phyloP scores from a whole-genome alignment of 2,797 vertebrate species.

The Pangasius krempfi region DNA sequence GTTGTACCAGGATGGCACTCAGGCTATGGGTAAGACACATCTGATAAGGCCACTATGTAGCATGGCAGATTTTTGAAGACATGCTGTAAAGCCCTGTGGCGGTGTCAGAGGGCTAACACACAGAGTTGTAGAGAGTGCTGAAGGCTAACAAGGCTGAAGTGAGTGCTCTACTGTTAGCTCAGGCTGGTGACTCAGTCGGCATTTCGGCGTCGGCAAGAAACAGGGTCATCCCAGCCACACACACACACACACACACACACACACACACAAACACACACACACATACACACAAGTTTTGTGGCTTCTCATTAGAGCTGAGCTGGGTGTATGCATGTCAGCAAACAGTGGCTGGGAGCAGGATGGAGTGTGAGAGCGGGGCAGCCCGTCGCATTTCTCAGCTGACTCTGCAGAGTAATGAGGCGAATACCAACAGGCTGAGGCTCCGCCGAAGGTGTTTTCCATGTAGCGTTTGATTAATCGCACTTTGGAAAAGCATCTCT shows the following conservation, averaged over 20 bases:
- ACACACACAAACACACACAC: slow-evolving; percentile 16
- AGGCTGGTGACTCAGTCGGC: slow-evolving; percentile 42
- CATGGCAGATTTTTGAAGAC: slow-evolving; percentile 37
- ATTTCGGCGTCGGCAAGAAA: slow-evolving; percentile 33
- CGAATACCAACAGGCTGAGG: slow-evolving; percentile 54
- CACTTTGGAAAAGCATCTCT: slow-evolving; percentile 43
- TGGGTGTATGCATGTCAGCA: slow-evolving; percentile 61
- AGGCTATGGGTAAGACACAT: slow-evolving; percentile 24
- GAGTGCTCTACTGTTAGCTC: slow-evolving; percentile 39
- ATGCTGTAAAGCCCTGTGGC: slow-evolving; percentile 34
- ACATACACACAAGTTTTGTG: slow-evolving; percentile 30
- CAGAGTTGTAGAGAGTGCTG: slow-evolving; percentile 40
- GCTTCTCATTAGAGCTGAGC: slow-evolving; percentile 53
- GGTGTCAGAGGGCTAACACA: slow-evolving; percentile 45
- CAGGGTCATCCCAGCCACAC: slow-evolving; percentile 2
- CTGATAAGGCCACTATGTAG: slow-evolving; percentile 30
- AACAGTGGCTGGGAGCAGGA: slow-evolving; percentile 48
- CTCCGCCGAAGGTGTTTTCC: slow-evolving; percentile 54
- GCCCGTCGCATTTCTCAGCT: slow-evolving; percentile 55
- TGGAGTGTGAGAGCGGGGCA: slow-evolving; percentile 39
- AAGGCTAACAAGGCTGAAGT: slow-evolving; percentile 52
- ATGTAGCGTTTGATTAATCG: slow-evolving; percentile 56
- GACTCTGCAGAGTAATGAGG: slow-evolving; percentile 65
- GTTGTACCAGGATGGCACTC: background rate
- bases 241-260: slow-evolving; percentile 25